Base-by-base conservation (phyloP, 2,888 invertebrate species). In the Plagodis pulveraria region DNA sequence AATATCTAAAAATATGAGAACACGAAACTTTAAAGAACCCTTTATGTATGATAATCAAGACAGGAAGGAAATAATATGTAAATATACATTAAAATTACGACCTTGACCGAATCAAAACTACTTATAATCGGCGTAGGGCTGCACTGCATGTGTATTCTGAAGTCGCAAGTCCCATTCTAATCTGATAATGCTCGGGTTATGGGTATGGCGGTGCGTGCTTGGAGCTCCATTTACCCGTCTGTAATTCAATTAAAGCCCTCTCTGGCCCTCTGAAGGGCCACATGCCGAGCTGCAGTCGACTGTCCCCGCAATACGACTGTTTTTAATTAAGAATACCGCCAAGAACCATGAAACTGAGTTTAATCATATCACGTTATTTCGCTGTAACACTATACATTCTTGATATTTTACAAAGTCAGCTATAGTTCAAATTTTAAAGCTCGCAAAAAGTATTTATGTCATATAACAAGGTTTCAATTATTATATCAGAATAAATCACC, bases 111-210 rank as follows among this genome's bases (percentile, higher is more conserved):
- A 64, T 68, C 58, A 61, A 61, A 63, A 62, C 63, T 58, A 62
- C 63, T 58, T 22, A 43, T 57, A 62, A 59, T 54, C 53, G 10
- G 53, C 60, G 61, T 71, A 70, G 62, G 62, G 65, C 67, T 67
- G 68, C 70, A 74, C 67, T 67, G 68, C 70, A 74, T 72, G 66
- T 73, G 66, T 64, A 70, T 67, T 67, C 63, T 57, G 58, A 57
- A 57, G 61, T 71, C 72, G 70, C 73, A 59, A 71, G 70, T 66
- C 75, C 70, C 72, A 68, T 60, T 67, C 70, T 83, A 83, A 83
- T 83, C 80, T 69, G 78, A 83, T 83, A 83, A 83, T 80, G 82
- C 76, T 74, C 73, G 70, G 76, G 82, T 81, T 83, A 83, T 81
- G 80, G 81, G 52, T 46, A 74, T 76, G 72, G 76, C 71, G 73